A percentile compares a stretch with the other conserved stretches of the same genome.
These are phyloP conservation scores for Thera obeliscata DNA, from an alignment of 2,888 invertebrate genomes.

Conservation along the genomic window DNA sequence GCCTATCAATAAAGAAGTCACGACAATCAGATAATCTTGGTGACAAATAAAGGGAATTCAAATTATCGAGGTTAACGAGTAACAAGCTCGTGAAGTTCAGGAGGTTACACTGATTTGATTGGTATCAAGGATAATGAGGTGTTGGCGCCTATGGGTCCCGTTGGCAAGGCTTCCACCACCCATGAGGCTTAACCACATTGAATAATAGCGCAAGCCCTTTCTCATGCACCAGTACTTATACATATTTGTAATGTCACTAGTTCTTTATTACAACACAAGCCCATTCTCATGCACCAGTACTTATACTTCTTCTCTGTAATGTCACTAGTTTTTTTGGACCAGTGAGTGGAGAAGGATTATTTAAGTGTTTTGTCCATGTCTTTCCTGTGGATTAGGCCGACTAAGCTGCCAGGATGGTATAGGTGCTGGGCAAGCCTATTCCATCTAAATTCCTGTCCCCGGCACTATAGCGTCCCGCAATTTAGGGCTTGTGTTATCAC, in stretches of 20 bases:
- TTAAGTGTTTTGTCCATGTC: too few species aligned
- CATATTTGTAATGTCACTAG: too few species aligned
- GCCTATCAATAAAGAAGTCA: conserved; percentile 34
- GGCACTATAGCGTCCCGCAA: too few species aligned
- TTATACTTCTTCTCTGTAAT: too few species aligned
- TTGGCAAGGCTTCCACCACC: conserved; percentile 44
- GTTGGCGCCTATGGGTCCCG: conserved; percentile 61
- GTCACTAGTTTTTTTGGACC: too few species aligned
- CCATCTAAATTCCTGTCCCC: too few species aligned
- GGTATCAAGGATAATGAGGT: conserved; percentile 69
- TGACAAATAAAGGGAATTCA: conserved; percentile 29
- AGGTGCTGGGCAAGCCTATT: too few species aligned
- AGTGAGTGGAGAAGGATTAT: too few species aligned
- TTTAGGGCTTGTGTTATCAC: too few species aligned
- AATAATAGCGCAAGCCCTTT: background rate
- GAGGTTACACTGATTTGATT: conserved; percentile 62
- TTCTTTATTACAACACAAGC: background rate
- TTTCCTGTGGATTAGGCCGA: too few species aligned
- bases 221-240: background rate
- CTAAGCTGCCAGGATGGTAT: too few species aligned
- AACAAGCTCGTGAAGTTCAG: conserved; percentile 63
- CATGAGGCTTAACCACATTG: conserved; percentile 12
- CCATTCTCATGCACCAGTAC: conserved; percentile 1
- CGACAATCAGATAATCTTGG: conserved; percentile 33
- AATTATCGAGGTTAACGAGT: conserved; percentile 52